Percentiles rank a stretch among this genome's conserved stretches.
phyloP scores from a whole-genome alignment of 2,113 vertebrate species.

The Arenaria interpres region DNA sequence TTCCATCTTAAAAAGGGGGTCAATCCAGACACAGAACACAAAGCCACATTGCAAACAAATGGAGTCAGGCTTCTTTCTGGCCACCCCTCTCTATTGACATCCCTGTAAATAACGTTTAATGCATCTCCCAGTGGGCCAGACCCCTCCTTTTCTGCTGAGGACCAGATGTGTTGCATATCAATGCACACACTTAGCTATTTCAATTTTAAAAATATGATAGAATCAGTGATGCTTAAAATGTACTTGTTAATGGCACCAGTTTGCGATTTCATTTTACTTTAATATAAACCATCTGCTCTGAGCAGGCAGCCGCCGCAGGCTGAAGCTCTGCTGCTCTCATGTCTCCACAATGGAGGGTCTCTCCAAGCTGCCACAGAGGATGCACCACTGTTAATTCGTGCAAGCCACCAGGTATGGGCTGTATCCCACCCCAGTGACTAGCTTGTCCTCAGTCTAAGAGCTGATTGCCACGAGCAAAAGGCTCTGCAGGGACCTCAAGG shows the following conservation, averaged over 20 bases:
- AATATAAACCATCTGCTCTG: slow-evolving; percentile 52
- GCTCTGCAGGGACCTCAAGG: not conserved
- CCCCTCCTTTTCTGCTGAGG: not conserved
- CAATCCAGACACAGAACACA: not conserved
- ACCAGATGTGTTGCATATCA: not conserved
- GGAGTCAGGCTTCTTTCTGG: not conserved
- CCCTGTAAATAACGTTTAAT: not conserved
- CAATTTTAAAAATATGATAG: slow-evolving; percentile 3
- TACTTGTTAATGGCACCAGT: slow-evolving; percentile 47
- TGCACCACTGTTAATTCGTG: not conserved
- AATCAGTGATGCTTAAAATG: slow-evolving; percentile 59
- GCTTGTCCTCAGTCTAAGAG: not conserved
- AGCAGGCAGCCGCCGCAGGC: not conserved
- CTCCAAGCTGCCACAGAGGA: not conserved
- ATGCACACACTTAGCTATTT: not conserved
- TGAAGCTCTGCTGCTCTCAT: not conserved
- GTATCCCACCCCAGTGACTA: not conserved
- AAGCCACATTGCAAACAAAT: not conserved
- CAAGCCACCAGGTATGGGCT: not conserved
- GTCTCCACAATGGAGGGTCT: not conserved
- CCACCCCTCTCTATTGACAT: not conserved
- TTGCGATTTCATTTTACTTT: slow-evolving; percentile 38
- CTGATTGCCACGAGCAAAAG: not conserved
- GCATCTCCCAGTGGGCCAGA: not conserved
- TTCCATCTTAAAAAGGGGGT: not conserved